Percentiles rank a stretch among this genome's conserved stretches.
Evolutionary conservation across 2,888 invertebrate genomes (phyloP).

Genomic region (Heliconius erato): DNA sequence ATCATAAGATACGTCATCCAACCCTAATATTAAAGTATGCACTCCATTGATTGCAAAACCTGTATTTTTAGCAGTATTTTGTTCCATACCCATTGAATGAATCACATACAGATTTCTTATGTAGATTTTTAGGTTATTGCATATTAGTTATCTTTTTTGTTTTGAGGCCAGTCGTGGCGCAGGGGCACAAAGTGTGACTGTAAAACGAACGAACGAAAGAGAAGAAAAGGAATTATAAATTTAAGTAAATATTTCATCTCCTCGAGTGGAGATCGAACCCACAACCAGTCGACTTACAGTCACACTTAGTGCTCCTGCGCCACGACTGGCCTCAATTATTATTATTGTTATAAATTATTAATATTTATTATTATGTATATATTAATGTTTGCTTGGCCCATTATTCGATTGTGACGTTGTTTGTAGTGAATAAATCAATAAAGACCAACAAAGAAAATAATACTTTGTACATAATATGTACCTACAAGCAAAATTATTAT

Average conservation of each 20-base stretch:
- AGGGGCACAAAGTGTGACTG: no score
- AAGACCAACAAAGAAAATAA: background rate
- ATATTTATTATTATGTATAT: background rate
- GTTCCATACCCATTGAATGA: constrained; percentile 3
- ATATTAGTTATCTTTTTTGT: background rate
- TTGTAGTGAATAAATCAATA: background rate
- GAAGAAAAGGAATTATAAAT: no score
- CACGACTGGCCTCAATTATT: no score
- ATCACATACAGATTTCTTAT: constrained; percentile 10
- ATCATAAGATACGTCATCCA: background rate
- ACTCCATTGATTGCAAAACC: constrained; percentile 3
- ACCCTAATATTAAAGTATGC: background rate
- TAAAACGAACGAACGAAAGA: no score
- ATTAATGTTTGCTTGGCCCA: background rate
- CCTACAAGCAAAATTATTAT: background rate
- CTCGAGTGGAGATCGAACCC: no score
- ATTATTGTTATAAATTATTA: background rate
- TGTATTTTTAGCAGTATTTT: constrained; percentile 16
- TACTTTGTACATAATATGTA: background rate
- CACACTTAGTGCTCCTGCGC: no score
- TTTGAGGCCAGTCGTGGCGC: no score
- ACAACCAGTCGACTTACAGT: no score
- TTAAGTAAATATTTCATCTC: no score
- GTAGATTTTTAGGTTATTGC: constrained; percentile 1
- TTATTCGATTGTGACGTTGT: background rate